phyloP scores from a whole-genome alignment of 2,888 invertebrate genomes.

The Hydroisotoma schaefferi region DNA sequence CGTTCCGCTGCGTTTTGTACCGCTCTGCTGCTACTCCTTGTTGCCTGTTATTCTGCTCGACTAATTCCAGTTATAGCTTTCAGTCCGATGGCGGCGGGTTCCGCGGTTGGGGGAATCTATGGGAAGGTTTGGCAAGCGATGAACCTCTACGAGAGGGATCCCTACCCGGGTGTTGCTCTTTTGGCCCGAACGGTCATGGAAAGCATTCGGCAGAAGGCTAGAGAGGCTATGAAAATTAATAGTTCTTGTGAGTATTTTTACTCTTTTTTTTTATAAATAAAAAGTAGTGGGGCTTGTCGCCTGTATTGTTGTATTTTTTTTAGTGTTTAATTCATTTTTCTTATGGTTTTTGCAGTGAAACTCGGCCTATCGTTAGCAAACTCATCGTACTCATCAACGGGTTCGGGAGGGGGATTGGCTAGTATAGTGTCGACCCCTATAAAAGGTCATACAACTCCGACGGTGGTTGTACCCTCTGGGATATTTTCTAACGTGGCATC shows the following conservation, averaged over 20 bases:
- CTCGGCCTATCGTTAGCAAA: slow-evolving; percentile 5
- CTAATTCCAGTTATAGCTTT: slow-evolving; percentile 55
- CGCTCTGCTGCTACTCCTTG: too few species aligned
- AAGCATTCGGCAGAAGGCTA: slow-evolving; percentile 58
- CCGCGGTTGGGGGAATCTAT: slow-evolving; percentile 70
- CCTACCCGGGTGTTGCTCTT: slow-evolving; percentile 74
- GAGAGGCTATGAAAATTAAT: slow-evolving; percentile 16
- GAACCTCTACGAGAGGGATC: slow-evolving; percentile 74
- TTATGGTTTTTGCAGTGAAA: slow-evolving; percentile 6
- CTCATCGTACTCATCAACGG: background rate
- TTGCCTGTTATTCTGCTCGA: slow-evolving; percentile 52
- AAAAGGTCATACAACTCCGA: background rate
- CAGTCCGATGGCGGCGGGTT: slow-evolving; percentile 48
- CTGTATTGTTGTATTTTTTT: too few species aligned
- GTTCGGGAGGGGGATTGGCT: background rate
- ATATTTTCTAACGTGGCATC: slow-evolving; percentile 7
- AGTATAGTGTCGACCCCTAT: slow-evolving; percentile 2
- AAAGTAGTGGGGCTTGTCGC: too few species aligned
- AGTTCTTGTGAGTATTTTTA: slow-evolving; percentile 4
- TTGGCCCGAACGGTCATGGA: slow-evolving; percentile 75
- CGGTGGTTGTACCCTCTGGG: background rate
- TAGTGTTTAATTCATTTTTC: background rate
- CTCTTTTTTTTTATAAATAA: too few species aligned
- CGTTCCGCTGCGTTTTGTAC: too few species aligned
- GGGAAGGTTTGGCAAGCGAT: slow-evolving; percentile 85